A percentile compares a stretch with the other conserved stretches of the same genome.
phyloP scores from a whole-genome alignment of 2,888 invertebrate species.

The Panorpa germanica region DNA sequence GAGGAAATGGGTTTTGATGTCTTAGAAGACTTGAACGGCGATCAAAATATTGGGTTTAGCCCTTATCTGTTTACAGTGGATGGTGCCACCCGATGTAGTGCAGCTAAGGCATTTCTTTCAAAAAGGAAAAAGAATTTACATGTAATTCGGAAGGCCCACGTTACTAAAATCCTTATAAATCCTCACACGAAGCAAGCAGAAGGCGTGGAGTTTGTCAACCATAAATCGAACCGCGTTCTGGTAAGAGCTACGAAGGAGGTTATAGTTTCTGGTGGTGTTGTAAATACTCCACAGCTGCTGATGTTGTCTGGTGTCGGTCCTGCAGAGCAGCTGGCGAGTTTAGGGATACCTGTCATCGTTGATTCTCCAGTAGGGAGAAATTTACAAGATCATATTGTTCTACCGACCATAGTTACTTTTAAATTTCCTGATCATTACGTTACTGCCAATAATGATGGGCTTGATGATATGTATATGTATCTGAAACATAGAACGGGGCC shows the following conservation, averaged over 20 bases:
- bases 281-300: too few relatives aligned
- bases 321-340: too few relatives aligned
- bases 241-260: constrained; percentile 26
- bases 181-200: constrained; percentile 18
- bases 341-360: too few relatives aligned
- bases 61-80: constrained; percentile 32
- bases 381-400: too few relatives aligned
- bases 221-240: constrained; percentile 18
- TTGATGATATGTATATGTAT: constrained; percentile 23
- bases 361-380: too few relatives aligned
- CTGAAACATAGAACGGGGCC: constrained; percentile 25
- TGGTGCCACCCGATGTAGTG: constrained; percentile 31
- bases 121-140: constrained; percentile 22
- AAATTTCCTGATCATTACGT: too few relatives aligned
- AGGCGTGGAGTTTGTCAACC: constrained; percentile 23
- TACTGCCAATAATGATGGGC: constrained; percentile 16
- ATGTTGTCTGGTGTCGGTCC: too few relatives aligned
- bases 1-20: constrained; percentile 23
- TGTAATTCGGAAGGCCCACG: constrained; percentile 28
- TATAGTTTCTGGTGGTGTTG: constrained; percentile 28
- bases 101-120: constrained; percentile 34
- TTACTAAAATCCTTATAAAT: constrained; percentile 29
- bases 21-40: constrained; percentile 34
- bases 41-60: constrained; percentile 33
- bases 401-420: constrained; percentile 21